Evolutionary conservation across 1,140 invertebrate species (phyloP), one percentile per base, ranked within the genome.

Genomic region (Cydia amplana): DNA sequence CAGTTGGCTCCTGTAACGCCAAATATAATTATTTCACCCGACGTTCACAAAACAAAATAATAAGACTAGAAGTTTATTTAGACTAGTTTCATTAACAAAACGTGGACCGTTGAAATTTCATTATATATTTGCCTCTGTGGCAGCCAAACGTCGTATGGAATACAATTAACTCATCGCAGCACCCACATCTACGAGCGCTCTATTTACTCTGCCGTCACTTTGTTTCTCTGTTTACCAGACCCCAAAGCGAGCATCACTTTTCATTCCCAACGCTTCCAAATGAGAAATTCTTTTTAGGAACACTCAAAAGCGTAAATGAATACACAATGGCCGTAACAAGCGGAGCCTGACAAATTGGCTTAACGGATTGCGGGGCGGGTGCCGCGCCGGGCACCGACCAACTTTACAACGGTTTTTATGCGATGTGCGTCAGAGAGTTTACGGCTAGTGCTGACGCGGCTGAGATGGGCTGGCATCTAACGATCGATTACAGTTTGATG

Each of bases 271-370:
- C 28, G 65, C 32, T 18, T 40, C n/a, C 65, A 70, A 70, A 43
- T 70, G 65, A 70, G 65, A 70, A 67, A 70, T 70, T 70, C 16
- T 70, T 70, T 70, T 70, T 70, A 9, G 65, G 64, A 67, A 67
- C 16, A 70, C 28, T 70, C 65, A 70, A 70, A 70, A 70, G 65
- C 65, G 65, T 70, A 70, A 70, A 70, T 70, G 65, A 70, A 70
- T 70, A 70, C 65, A 70, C 65, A 70, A 70, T 70, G 65, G 32
- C 16, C 36, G 65, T 70, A 70, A 70, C 65, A 70, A 70, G 65
- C 65, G 65, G 64, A 67, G 65, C 65, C 36, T 70, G 32, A 70
- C 65, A 40, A 70, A 70, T 70, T 43, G 65, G 65, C 65, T 70
- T 70, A 70, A 40, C 65, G 65, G 65, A 70, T 70, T 40, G 28